Percentiles rank a stretch among this genome's conserved stretches.
phyloP scores from a whole-genome alignment of 2,797 vertebrate genomes.

The Sebastiscus albofasciatus region DNA sequence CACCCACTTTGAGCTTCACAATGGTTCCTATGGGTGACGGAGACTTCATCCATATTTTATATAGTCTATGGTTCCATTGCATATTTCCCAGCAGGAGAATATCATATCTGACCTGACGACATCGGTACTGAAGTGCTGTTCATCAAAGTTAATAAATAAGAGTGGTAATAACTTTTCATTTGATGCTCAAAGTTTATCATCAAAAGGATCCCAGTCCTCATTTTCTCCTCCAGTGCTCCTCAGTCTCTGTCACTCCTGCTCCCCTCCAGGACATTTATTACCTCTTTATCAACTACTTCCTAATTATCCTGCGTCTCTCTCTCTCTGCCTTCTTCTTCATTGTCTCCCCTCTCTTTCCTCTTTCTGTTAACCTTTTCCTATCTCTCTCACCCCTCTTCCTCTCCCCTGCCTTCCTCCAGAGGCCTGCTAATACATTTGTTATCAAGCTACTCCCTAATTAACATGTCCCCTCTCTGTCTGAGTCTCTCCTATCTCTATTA shows the following conservation, averaged over 20 bases:
- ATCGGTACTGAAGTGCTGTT: constrained; percentile 10
- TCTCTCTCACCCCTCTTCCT: constrained; percentile 84
- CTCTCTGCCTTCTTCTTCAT: constrained; percentile 18
- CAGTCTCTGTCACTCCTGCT: constrained; percentile 85
- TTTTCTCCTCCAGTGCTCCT: constrained; percentile 59
- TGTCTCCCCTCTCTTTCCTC: constrained; percentile 58
- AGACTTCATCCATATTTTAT: too few species aligned
- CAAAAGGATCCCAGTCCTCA: constrained; percentile 31
- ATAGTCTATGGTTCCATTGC: neutral
- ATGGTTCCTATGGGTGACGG: too few species aligned
- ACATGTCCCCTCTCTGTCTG: constrained; percentile 77
- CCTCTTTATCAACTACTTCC: constrained; percentile 89
- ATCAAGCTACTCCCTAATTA: constrained; percentile 88
- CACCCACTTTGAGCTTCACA: too few species aligned
- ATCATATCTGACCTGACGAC: neutral
- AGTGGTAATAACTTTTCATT: constrained; percentile 46
- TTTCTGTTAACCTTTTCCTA: constrained; percentile 74
- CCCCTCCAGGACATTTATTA: constrained; percentile 90
- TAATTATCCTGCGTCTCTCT: constrained; percentile 52
- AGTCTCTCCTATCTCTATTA: constrained; percentile 55
- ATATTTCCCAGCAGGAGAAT: neutral
- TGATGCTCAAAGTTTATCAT: constrained; percentile 45
- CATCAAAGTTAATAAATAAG: constrained; percentile 46
- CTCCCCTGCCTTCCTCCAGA: constrained; percentile 85
- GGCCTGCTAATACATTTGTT: constrained; percentile 95